Evolutionary conservation across 2,113 vertebrate genomes (phyloP).

Genomic region (Festucalex cinctus): DNA sequence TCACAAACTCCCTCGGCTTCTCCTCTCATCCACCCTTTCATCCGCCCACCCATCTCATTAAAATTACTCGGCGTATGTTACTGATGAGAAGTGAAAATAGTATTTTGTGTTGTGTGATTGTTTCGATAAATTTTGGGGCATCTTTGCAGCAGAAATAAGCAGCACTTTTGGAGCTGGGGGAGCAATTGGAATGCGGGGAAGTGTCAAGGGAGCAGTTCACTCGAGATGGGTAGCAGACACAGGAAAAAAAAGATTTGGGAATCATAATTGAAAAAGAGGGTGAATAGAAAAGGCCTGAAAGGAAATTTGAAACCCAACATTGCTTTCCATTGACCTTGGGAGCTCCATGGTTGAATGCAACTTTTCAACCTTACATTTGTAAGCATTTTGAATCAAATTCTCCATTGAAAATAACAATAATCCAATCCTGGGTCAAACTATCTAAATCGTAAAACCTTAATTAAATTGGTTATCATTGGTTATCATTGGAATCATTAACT

Average conservation of each 20-base stretch:
- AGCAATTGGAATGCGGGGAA: slow-evolving; percentile 45
- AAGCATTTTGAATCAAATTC: neutral
- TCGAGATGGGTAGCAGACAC: slow-evolving; percentile 15
- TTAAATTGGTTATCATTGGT: too few relatives aligned
- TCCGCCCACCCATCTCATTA: slow-evolving; percentile 24
- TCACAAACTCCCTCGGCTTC: slow-evolving; percentile 34
- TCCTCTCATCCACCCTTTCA: slow-evolving; percentile 39
- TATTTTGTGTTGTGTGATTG: slow-evolving; percentile 7
- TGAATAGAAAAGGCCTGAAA: neutral
- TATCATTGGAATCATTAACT: too few relatives aligned
- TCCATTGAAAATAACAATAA: neutral
- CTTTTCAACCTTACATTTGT: neutral
- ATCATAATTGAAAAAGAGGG: neutral
- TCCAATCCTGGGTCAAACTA: neutral
- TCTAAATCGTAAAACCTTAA: neutral
- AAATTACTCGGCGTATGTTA: slow-evolving; percentile 23
- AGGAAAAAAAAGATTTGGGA: slow-evolving; percentile 10
- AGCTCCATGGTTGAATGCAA: neutral
- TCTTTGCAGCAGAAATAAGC: slow-evolving; percentile 27
- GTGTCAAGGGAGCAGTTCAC: slow-evolving; percentile 49
- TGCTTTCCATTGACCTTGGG: neutral
- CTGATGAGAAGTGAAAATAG: slow-evolving; percentile 55
- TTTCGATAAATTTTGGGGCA: slow-evolving; percentile 14
- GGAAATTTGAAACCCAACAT: neutral
- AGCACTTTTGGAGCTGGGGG: slow-evolving; percentile 18